Conservation (phyloP, 2,113 vertebrate genomes). For the Ochotona curzoniae region DNA sequence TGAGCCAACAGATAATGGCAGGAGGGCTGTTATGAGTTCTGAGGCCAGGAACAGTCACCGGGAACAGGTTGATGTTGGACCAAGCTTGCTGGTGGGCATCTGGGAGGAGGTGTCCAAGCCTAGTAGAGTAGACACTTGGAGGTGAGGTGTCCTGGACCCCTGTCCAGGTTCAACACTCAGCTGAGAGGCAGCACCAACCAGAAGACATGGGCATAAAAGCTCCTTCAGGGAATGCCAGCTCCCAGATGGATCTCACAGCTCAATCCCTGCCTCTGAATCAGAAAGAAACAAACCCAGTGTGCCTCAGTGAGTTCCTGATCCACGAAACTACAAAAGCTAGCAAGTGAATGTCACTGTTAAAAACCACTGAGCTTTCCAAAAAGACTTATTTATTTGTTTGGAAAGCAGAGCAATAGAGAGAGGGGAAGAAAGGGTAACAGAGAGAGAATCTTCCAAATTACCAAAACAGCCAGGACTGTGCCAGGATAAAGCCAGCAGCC, state of each 20-base stretch:
- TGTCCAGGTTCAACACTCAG: neutral
- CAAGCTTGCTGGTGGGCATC: neutral
- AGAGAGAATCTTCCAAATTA: too few relatives aligned
- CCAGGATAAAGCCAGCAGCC: too few relatives aligned
- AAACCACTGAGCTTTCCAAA: neutral
- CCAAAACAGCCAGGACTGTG: too few relatives aligned
- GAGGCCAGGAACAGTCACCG: neutral
- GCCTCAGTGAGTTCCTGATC: neutral
- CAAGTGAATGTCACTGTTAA: neutral
- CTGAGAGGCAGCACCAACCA: neutral
- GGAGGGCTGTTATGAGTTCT: neutral
- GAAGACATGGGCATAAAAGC: rapidly evolving
- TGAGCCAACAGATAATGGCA: neutral
- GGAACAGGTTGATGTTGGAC: neutral
- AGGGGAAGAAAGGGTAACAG: too few relatives aligned
- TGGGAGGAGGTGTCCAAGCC: neutral
- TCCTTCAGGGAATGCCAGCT: neutral
- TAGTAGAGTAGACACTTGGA: neutral
- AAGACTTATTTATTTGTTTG: too few relatives aligned
- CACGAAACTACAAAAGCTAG: neutral
- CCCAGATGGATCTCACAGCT: neutral
- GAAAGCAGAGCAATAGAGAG: too few relatives aligned
- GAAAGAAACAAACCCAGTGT: neutral
- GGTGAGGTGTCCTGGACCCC: too few relatives aligned
- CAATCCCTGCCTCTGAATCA: neutral